Conservation (phyloP, 1,140 invertebrate species). For the Pseudomyrmex flavicornis region DNA sequence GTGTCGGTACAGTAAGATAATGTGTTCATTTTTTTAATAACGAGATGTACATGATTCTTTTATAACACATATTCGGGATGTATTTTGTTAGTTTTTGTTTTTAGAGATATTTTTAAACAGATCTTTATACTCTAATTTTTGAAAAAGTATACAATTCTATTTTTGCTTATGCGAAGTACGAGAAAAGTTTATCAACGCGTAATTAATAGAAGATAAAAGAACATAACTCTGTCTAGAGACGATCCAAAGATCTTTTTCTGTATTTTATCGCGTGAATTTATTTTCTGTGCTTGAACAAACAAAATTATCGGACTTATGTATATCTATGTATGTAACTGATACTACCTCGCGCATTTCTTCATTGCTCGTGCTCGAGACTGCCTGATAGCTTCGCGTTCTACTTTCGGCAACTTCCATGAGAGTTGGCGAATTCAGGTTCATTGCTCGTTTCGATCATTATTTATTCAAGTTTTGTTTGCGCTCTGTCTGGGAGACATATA, state of each 20-base stretch:
- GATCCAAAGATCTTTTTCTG: not conserved
- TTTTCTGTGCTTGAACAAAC: conserved; percentile 36
- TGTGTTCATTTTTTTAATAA: not conserved
- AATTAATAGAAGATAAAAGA: not conserved
- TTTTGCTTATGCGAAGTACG: no score
- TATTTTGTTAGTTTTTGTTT: not conserved
- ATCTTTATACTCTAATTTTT: no score
- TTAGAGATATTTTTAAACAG: no score
- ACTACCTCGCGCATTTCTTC: conserved; percentile 40
- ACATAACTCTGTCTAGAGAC: not conserved
- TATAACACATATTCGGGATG: not conserved
- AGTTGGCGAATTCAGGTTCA: conserved; percentile 28
- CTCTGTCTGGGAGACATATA: conserved; percentile 32
- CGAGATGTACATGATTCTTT: not conserved
- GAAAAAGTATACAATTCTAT: no score
- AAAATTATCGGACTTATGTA: conserved; percentile 60
- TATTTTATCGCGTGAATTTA: conserved; percentile 53
- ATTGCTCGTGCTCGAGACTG: conserved; percentile 24
- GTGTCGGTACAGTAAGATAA: not conserved
- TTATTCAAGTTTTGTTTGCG: conserved; percentile 67
- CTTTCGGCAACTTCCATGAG: conserved; percentile 58
- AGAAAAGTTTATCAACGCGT: not conserved
- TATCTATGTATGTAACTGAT: not conserved
- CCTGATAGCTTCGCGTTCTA: conserved; percentile 63
- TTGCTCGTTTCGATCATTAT: conserved; percentile 55